A percentile compares a stretch with the other conserved stretches of the same genome.
phyloP scores from a whole-genome alignment of 2,888 invertebrate species.

The Clitarchus hookeri region DNA sequence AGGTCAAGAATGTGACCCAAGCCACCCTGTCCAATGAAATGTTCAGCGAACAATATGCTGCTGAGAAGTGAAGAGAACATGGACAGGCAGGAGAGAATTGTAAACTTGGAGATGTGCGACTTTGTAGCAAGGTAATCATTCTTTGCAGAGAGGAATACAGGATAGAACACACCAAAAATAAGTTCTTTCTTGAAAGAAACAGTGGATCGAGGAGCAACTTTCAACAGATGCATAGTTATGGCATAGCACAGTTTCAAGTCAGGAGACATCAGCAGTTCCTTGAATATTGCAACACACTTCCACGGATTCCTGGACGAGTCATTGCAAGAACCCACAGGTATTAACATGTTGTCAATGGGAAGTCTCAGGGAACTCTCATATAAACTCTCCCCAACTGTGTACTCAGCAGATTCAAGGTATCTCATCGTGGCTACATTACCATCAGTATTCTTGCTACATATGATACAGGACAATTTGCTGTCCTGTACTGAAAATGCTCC shows the following conservation, averaged over 20 bases:
- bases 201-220: slow-evolving; percentile 62
- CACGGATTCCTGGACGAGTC: slow-evolving; percentile 50
- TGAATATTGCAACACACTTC: slow-evolving; percentile 64
- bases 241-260: slow-evolving; percentile 62
- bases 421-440: slow-evolving; percentile 10
- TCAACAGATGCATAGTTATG: slow-evolving; percentile 62
- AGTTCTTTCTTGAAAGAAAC: slow-evolving; percentile 62
- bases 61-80: slow-evolving; percentile 62
- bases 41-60: slow-evolving; percentile 61
- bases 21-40: slow-evolving; percentile 63
- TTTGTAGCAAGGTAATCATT: slow-evolving; percentile 57
- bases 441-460: slow-evolving; percentile 51
- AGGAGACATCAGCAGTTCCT: slow-evolving; percentile 60
- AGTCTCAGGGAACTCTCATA: not conserved
- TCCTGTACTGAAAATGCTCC: slow-evolving; percentile 53
- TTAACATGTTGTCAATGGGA: not conserved
- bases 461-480: slow-evolving; percentile 53
- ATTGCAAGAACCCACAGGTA: not conserved
- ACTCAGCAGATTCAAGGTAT: not conserved
- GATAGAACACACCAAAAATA: slow-evolving; percentile 64
- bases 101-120: slow-evolving; percentile 60
- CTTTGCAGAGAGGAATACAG: slow-evolving; percentile 63
- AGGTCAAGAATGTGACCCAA: slow-evolving; percentile 61
- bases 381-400: slow-evolving; percentile 30
- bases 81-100: slow-evolving; percentile 64